Base-by-base conservation (phyloP, 2,888 invertebrate genomes). In the Drosophila tanythrix region DNA sequence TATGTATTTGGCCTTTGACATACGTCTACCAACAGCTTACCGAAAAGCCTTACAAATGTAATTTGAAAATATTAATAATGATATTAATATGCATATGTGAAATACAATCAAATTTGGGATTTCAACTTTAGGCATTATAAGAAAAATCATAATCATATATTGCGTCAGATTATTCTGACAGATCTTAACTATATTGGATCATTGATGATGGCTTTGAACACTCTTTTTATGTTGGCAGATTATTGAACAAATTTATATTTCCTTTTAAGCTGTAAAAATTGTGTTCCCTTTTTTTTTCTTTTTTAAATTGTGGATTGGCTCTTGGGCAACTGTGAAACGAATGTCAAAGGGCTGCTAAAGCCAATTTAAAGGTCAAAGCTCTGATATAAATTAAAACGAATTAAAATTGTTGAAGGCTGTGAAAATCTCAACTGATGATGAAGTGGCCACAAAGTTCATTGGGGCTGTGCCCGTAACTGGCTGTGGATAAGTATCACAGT, bases 331-430 rank as follows among this genome's bases (percentile, higher is more conserved):
- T 46, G 27, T 25, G 11, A 38, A 69, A 72, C 36, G 55, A 48
- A 52, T 60, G 56, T 18, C 52, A 43, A 57, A 61, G 36, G 74
- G 33, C 13, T 57, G 3, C 36, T 36, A 33, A 53, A 62, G 11
- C n/a, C 61, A 48, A 36, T 52, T 67, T 21, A 25, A 68, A 48
- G 57, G 68, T 27, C 55, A 52, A 50, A 46, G 60, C 63, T 35
- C 31, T 27, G 55, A 15, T 62, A 67, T 66, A 76, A 87, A 84
- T 87, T 77, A 76, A 83, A 83, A 65, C 53, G 78, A 73, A 87
- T 83, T 83, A 80, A 87, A 80, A 74, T 50, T 74, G 82, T 77
- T 70, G 62, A 58, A 76, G 80, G 57, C 70, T 76, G 67, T 75
- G 70, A 69, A 74, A 79, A 74, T 65, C 76, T 70, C 64, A 60